Evolutionary conservation across 2,888 invertebrate genomes (phyloP), one percentile per base, ranked within the genome.

Genomic region (Pheosia gnoma): DNA sequence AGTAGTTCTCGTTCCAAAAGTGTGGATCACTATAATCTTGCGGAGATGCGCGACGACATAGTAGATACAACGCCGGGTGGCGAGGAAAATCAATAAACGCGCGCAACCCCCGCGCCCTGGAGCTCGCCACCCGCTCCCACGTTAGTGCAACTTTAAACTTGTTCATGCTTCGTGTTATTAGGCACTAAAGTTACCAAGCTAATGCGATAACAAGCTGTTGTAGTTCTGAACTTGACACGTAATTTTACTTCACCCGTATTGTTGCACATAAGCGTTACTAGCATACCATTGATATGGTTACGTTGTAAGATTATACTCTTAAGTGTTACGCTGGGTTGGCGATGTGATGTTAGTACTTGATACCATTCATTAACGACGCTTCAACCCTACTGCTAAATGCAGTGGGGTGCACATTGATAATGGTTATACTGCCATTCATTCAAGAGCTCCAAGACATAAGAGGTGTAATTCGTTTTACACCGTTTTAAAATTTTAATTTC

Each of bases 11-110:
- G 58, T 61, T 59, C 43, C 41, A 63, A 71, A 74, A 68, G 64
- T 70, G 60, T 62, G 67, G 66, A 60, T 65, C 53, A 57, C 53
- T 53, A 54, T 73, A 72, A 73, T 77, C 73, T 77, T 63, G 70
- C 64, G 83, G 81, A 82, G 83, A 84, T 83, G 79, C 79, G 71
- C 75, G 79, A 78, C 79, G 79, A 75, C 74, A 77, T 74, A 74
- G 78, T 78, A 25, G 25, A 25, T 25, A 74, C 68, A 82, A 81
- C 72, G 77, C 74, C 68, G 76, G 70, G 68, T 57, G 63, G 71
- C 70, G 78, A 63, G 72, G 77, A 85, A 90, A 92, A 93, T 93
- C 92, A 84, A 93, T 93, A 92, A 90, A 80, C 91, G 90, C 92
- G 92, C 92, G 92, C 92, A 91, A 76, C 72, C 67, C 74, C 65